Evolutionary conservation across 2,888 invertebrate genomes (phyloP).

Genomic region (Neoaliturus tenellus): DNA sequence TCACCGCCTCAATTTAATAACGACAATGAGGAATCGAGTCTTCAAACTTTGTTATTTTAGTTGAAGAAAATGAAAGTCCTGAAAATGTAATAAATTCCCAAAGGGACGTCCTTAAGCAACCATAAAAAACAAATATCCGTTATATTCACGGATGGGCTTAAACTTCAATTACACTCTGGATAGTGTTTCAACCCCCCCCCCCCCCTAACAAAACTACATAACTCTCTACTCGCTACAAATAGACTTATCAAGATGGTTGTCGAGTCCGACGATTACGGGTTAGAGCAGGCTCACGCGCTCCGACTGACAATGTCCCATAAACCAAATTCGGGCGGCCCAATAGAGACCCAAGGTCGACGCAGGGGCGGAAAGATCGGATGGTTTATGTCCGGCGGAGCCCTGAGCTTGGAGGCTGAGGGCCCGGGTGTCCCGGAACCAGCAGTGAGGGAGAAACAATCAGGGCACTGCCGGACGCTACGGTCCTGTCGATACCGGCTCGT

Average conservation of each 20-base stretch:
- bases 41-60: no score
- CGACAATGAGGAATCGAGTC: no score
- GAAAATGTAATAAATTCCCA: no score
- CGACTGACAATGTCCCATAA: constrained; percentile 28
- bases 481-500: background rate
- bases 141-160: no score
- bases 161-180: no score
- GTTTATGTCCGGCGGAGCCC: constrained; percentile 2
- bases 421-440: constrained; percentile 11
- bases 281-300: background rate
- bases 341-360: background rate
- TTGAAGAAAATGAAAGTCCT: no score
- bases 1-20: no score
- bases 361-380: constrained; percentile 37
- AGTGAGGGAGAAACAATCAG: constrained; percentile 6
- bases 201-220: background rate
- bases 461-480: background rate
- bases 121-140: no score
- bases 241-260: constrained; percentile 13
- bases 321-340: constrained; percentile 7
- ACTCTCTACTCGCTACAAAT: background rate
- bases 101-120: no score
- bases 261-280: background rate
- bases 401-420: background rate
- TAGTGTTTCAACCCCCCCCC: no score